Percentiles rank a stretch among this genome's conserved stretches.
These are phyloP conservation scores for Lanistes nyassanus DNA, from an alignment of 1,140 invertebrate species.

Conservation along the genomic window DNA sequence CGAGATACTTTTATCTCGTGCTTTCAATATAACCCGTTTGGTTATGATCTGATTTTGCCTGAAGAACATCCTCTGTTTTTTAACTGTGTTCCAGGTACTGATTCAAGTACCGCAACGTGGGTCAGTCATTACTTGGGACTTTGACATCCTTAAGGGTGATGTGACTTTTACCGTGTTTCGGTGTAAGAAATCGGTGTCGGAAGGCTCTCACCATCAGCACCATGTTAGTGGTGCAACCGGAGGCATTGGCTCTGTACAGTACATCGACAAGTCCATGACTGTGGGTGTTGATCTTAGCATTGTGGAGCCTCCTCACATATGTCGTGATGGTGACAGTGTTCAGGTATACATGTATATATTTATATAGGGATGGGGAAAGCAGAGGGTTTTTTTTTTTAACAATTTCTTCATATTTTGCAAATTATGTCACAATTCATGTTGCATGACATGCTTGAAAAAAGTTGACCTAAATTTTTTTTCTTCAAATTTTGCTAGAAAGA, in stretches of 20 bases:
- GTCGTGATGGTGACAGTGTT: slow-evolving; percentile 93
- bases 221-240: slow-evolving; percentile 60
- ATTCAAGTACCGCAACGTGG: slow-evolving; percentile 85
- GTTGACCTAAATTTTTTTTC: too few species aligned
- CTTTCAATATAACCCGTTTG: neutral
- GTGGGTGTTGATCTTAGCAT: slow-evolving; percentile 83
- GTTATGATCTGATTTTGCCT: neutral
- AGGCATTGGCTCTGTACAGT: slow-evolving; percentile 61
- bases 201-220: slow-evolving; percentile 54
- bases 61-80: neutral
- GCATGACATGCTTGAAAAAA: too few species aligned
- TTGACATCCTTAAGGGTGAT: slow-evolving; percentile 92
- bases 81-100: slow-evolving; percentile 67
- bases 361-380: too few species aligned
- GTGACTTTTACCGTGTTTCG: slow-evolving; percentile 87
- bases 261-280: slow-evolving; percentile 79
- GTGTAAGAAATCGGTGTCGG: slow-evolving; percentile 69
- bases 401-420: too few species aligned
- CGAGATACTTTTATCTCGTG: too few species aligned
- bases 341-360: too few species aligned
- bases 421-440: too few species aligned
- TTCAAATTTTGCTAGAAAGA: too few species aligned
- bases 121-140: slow-evolving; percentile 95
- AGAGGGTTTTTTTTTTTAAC: too few species aligned
- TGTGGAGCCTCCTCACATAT: slow-evolving; percentile 83